phyloP scores from a whole-genome alignment of 2,113 vertebrate genomes.

The Chamaetylas fuelleborni region DNA sequence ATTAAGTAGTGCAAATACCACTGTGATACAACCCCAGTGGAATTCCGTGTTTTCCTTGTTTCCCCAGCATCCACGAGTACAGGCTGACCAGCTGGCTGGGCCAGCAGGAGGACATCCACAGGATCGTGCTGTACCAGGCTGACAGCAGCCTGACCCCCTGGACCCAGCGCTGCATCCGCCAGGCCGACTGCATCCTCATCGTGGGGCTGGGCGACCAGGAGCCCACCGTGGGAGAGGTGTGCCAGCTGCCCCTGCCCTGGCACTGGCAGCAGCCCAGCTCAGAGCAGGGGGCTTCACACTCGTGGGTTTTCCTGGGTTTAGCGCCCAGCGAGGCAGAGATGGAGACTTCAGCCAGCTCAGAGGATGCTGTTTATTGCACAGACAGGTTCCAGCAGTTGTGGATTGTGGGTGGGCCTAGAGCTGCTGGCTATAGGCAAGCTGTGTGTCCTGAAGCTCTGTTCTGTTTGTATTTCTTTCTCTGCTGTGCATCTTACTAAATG shows the following conservation, averaged over 20 bases:
- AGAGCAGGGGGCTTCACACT: background rate
- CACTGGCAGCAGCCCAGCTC: background rate
- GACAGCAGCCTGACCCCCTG: conserved; percentile 88
- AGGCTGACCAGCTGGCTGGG: conserved; percentile 93
- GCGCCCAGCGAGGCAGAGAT: background rate
- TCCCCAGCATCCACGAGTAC: conserved; percentile 86
- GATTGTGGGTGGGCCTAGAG: too few species aligned
- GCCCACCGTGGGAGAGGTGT: conserved; percentile 89
- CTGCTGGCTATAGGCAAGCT: too few species aligned
- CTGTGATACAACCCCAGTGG: accelerated
- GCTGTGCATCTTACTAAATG: too few species aligned
- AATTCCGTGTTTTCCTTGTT: background rate
- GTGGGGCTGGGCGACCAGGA: conserved; percentile 94
- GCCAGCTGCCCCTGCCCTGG: background rate
- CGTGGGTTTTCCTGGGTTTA: background rate
- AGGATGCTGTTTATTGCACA: too few species aligned
- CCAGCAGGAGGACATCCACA: conserved; percentile 95
- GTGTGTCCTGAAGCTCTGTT: too few species aligned
- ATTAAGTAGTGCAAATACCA: too few species aligned
- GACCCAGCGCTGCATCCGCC: conserved; percentile 93
- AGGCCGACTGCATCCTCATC: conserved; percentile 92
- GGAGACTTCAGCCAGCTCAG: too few species aligned
- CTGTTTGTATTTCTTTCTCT: too few species aligned
- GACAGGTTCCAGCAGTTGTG: too few species aligned
- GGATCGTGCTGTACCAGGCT: conserved; percentile 92